These are phyloP conservation scores for Glomeris maerens DNA, from an alignment of 1,140 invertebrate genomes.

Conservation along the genomic window DNA sequence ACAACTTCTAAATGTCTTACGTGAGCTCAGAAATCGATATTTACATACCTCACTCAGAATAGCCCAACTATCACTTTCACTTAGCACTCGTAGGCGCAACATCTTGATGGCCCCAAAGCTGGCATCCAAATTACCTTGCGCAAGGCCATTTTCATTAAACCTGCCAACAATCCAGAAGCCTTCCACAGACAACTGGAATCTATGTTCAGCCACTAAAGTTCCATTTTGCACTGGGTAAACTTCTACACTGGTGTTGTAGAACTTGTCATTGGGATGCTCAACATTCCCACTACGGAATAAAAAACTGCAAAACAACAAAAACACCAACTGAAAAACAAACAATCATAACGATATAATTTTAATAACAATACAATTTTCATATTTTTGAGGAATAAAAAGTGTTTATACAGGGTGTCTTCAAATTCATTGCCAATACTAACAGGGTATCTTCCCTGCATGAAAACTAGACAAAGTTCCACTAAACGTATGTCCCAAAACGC, in stretches of 20 bases:
- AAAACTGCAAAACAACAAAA: constrained; percentile 43
- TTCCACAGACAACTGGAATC: constrained; percentile 43
- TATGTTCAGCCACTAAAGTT: constrained; percentile 15
- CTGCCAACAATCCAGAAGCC: constrained; percentile 55
- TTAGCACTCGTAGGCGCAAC: constrained; percentile 58
- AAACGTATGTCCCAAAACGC: no score
- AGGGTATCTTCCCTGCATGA: no score
- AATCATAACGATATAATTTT: background rate
- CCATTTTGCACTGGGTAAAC: constrained; percentile 41
- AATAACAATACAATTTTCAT: constrained; percentile 7
- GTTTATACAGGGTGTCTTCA: no score
- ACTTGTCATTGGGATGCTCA: constrained; percentile 78
- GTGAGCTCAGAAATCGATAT: no score
- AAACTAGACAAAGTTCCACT: no score
- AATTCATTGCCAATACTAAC: no score
- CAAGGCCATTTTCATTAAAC: constrained; percentile 60
- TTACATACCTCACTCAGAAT: constrained; percentile 70
- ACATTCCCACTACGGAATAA: constrained; percentile 80
- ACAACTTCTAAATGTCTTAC: no score
- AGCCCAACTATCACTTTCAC: constrained; percentile 73
- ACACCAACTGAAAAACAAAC: constrained; percentile 6
- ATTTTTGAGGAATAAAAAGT: no score
- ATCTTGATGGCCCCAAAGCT: constrained; percentile 50
- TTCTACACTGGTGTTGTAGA: constrained; percentile 80
- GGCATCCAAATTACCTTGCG: constrained; percentile 50